These are phyloP conservation scores for Parambassis ranga DNA, from an alignment of 2,797 vertebrate species.

Conservation along the genomic window DNA sequence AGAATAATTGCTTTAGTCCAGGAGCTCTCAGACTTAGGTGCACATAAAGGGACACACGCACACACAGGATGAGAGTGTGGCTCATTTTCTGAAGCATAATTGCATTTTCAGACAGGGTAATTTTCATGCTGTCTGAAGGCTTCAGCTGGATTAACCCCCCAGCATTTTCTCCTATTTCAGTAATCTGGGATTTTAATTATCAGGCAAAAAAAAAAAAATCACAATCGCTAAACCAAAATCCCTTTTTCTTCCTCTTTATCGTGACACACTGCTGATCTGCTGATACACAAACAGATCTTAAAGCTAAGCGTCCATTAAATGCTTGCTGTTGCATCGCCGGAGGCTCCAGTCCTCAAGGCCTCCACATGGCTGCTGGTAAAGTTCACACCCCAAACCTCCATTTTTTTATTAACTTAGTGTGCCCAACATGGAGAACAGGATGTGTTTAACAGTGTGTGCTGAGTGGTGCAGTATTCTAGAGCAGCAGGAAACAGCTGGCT, in stretches of 20 bases:
- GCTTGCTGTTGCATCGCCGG: neutral
- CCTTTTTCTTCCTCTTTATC: neutral
- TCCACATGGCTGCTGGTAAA: neutral
- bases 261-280: neutral
- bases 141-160: slow-evolving; percentile 51
- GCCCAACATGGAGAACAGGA: slow-evolving; percentile 25
- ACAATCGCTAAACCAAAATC: slow-evolving; percentile 27
- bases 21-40: slow-evolving; percentile 2
- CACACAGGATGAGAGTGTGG: slow-evolving; percentile 12
- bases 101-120: slow-evolving; percentile 45
- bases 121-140: slow-evolving; percentile 34
- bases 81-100: slow-evolving; percentile 40
- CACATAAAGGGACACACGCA: slow-evolving; percentile 7
- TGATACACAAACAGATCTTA: neutral
- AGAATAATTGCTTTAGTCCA: slow-evolving; percentile 29
- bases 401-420: slow-evolving; percentile 12
- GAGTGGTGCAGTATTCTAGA: slow-evolving; percentile 21
- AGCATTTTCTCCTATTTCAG: slow-evolving; percentile 19
- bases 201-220: slow-evolving; percentile 5
- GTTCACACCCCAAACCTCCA: neutral
- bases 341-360: neutral
- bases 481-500: slow-evolving; percentile 40
- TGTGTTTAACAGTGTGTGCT: slow-evolving; percentile 31
- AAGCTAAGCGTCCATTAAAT: too few relatives aligned
- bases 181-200: slow-evolving; percentile 60